phyloP scores from a whole-genome alignment of 2,113 vertebrate genomes.

The Dicentrarchus labrax region DNA sequence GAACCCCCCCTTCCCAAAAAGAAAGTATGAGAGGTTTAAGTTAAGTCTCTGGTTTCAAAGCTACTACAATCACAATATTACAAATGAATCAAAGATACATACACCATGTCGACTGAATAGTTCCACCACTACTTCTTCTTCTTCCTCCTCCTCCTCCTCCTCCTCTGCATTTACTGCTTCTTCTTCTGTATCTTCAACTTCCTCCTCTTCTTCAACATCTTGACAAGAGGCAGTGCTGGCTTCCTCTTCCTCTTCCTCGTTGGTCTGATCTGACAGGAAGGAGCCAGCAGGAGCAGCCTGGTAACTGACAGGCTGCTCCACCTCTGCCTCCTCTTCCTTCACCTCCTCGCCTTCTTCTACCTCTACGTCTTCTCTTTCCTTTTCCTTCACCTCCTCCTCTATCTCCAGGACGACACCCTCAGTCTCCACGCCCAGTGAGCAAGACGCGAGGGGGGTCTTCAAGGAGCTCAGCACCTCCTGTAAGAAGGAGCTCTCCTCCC shows the following conservation, averaged over 20 bases:
- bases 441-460: slow-evolving; percentile 73
- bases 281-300: neutral
- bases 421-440: slow-evolving; percentile 51
- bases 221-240: slow-evolving; percentile 12
- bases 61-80: neutral
- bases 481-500: slow-evolving; percentile 77
- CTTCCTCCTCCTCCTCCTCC: slow-evolving; percentile 19
- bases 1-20: neutral
- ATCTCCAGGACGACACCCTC: slow-evolving; percentile 52
- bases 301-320: slow-evolving; percentile 2
- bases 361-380: slow-evolving; percentile 17
- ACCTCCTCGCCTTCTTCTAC: slow-evolving; percentile 38
- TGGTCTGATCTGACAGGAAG: neutral
- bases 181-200: slow-evolving; percentile 4
- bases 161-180: slow-evolving; percentile 26
- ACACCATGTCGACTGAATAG: slow-evolving; percentile 42
- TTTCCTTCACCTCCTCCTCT: slow-evolving; percentile 39
- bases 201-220: slow-evolving; percentile 32
- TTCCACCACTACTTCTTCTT: slow-evolving; percentile 56
- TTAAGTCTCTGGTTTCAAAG: neutral
- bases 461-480: slow-evolving; percentile 84
- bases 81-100: slow-evolving; percentile 36
- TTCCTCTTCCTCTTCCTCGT: slow-evolving; percentile 4
- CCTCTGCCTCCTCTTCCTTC: slow-evolving; percentile 29
- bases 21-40: neutral